Percentiles rank a stretch among this genome's conserved stretches.
These are phyloP conservation scores for Brachionus paranguensis DNA, from an alignment of 1,140 invertebrate species.

Conservation along the genomic window DNA sequence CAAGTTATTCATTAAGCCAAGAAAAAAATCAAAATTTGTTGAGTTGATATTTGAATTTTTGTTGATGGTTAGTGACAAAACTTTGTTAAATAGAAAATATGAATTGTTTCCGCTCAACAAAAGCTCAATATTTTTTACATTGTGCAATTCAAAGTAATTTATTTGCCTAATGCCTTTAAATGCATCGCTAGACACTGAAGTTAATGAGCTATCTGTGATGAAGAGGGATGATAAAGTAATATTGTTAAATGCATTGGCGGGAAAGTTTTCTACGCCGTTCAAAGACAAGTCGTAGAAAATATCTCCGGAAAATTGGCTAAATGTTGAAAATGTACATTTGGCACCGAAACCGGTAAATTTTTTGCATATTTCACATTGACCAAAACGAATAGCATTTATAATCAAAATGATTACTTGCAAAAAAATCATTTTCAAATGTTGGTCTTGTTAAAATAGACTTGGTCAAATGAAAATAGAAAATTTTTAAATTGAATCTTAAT, in stretches of 20 bases:
- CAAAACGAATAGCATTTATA: not conserved
- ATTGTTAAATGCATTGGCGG: not conserved
- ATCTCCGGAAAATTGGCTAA: not conserved
- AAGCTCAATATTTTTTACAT: not conserved
- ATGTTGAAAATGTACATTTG: not conserved
- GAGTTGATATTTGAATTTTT: not conserved
- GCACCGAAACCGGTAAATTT: not conserved
- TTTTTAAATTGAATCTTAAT: too few relatives aligned
- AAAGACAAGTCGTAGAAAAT: not conserved
- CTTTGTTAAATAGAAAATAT: not conserved
- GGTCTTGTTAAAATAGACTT: too few relatives aligned
- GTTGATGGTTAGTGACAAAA: not conserved
- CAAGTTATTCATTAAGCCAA: not conserved
- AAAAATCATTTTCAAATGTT: too few relatives aligned
- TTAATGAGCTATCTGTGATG: not conserved
- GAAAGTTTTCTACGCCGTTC: not conserved
- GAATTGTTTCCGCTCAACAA: not conserved
- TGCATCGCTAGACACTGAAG: not conserved
- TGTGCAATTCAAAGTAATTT: not conserved
- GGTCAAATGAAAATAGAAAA: too few relatives aligned
- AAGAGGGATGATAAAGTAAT: not conserved
- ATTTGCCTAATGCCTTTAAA: not conserved
- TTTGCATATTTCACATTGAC: not conserved
- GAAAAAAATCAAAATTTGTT: not conserved
- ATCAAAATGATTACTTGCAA: too few relatives aligned